Base-by-base conservation (phyloP, 2,888 invertebrate genomes). In the Diachrysia chrysitis region DNA sequence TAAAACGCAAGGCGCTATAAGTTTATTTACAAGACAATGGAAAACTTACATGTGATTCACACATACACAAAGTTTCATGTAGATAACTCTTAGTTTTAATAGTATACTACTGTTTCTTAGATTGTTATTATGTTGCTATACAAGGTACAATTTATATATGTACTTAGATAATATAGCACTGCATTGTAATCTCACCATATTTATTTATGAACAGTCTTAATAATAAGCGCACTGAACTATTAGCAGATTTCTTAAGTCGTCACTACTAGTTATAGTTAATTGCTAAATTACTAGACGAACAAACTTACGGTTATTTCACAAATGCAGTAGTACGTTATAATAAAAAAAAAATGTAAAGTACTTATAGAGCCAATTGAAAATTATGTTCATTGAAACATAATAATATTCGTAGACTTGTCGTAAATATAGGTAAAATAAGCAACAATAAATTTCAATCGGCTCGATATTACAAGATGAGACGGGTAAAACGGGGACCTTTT, bases 391-490 rank as follows among this genome's bases (percentile, higher is more conserved):
- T 42, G 5, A 42, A 5, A n/a, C n/a, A 35, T 35, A 14, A n/a
- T 42, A 4, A 42, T 4, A 42, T n/a, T 42, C 14, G 16, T 37
- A 16, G 23, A 64, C 12, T 65, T 19, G 53, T 57, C 65, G 17
- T 71, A 58, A 67, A 59, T 16, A 21, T 25, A n/a, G 25, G 2
- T 60, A 6, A 42, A 16, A n/a, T n/a, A 42, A n/a, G n/a, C 6
- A 42, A 42, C 42, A 5, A 16, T 42, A 42, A 42, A n/a, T 73
- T 78, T 74, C 71, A 79, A 81, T 81, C 81, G 83, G 83, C 79
- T 80, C 78, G 72, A 69, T 73, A 81, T 71, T 81, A 4, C 85
- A 86, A 90, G 91, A 91, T 91, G 91, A 90, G 91, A 89, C 79
- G 78, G 90, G 90, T 86, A 82, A 75, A 55, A 59, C 56, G n/a